A percentile compares a stretch with the other conserved stretches of the same genome.
Conservation (phyloP, 2,113 vertebrate species). For the Pachypanchax playfairii region DNA sequence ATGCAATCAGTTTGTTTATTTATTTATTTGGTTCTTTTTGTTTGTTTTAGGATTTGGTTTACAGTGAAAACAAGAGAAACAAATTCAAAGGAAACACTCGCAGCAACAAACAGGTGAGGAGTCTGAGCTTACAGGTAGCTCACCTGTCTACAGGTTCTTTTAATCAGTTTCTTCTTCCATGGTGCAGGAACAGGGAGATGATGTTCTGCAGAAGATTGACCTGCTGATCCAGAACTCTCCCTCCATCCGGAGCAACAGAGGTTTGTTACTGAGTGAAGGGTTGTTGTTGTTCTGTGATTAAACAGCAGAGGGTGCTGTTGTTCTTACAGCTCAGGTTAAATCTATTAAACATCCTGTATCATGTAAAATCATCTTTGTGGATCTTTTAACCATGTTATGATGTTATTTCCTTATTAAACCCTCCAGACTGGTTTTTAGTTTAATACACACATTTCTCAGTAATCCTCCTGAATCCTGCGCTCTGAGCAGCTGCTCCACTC, state of each 20-base stretch:
- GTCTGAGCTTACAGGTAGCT: neutral
- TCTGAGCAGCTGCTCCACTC: too few species aligned
- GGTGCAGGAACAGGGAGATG: constrained; percentile 76
- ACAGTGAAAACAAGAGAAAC: constrained; percentile 85
- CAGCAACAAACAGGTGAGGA: constrained; percentile 44
- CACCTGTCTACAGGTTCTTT: neutral
- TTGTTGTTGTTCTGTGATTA: neutral
- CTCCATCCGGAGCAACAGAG: constrained; percentile 85
- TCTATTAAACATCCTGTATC: too few species aligned
- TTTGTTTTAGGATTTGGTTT: constrained; percentile 77
- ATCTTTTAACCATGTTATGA: too few species aligned
- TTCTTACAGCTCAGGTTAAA: neutral
- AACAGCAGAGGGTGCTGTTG: neutral
- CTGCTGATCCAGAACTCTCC: constrained; percentile 86
- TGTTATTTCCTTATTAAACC: too few species aligned
- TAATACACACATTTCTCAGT: too few species aligned
- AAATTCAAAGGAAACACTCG: constrained; percentile 51
- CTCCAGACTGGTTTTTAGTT: too few species aligned
- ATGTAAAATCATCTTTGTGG: too few species aligned
- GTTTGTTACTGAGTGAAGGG: constrained; percentile 65
- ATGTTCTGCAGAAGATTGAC: constrained; percentile 84
- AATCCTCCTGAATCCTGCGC: too few species aligned
- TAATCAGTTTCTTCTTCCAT: constrained; percentile 25
- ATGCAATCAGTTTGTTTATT: neutral
- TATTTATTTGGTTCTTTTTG: constrained; percentile 6